Conservation (phyloP, 1,140 invertebrate genomes). For the Zaprionus ghesquierei region DNA sequence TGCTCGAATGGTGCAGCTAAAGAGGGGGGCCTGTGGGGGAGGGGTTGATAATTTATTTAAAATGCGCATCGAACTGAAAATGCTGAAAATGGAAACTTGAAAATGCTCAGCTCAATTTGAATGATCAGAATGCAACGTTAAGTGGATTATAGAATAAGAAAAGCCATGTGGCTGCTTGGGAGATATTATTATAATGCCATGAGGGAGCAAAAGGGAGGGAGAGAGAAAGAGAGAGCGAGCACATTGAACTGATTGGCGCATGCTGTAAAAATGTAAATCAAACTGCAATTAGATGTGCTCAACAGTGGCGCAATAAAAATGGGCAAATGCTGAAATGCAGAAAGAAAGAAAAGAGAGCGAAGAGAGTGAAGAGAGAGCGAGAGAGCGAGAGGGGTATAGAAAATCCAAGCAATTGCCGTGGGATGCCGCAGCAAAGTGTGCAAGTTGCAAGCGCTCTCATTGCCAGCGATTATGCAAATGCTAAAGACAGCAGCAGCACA, state of each 20-base stretch:
- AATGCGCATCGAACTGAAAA: background rate
- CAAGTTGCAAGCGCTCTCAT: constrained; percentile 33
- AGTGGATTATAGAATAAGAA: background rate
- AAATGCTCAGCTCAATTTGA: too few relatives aligned
- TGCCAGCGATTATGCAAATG: constrained; percentile 72
- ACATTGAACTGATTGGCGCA: background rate
- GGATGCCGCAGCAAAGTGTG: background rate
- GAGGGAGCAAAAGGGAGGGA: background rate
- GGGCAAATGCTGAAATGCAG: background rate
- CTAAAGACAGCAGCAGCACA: constrained; percentile 24
- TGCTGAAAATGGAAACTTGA: background rate
- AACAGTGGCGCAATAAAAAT: constrained; percentile 20
- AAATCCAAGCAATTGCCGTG: constrained; percentile 28
- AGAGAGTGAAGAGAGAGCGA: background rate
- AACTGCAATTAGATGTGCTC: constrained; percentile 42
- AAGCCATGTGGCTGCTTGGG: background rate
- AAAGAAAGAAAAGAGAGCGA: background rate
- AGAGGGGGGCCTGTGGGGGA: background rate
- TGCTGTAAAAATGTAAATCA: constrained; percentile 7
- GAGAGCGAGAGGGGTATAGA: background rate
- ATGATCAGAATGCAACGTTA: background rate
- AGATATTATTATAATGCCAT: background rate
- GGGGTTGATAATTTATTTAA: background rate
- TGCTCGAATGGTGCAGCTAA: background rate
- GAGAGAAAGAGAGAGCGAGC: background rate